Evolutionary conservation across 2,888 invertebrate genomes (phyloP).

Genomic region (Lamellibrachia columna): DNA sequence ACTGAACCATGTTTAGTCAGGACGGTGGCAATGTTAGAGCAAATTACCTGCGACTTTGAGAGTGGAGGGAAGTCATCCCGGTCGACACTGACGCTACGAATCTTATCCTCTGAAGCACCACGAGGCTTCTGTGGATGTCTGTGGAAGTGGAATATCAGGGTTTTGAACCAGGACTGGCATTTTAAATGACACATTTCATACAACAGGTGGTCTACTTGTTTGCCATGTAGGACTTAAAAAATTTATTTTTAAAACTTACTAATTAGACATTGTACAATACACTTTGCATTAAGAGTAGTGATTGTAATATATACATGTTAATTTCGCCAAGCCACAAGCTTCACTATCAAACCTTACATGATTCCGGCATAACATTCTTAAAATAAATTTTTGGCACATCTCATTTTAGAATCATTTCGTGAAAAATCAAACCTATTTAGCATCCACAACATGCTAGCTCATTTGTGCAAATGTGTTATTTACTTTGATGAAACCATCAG

Average conservation of each 20-base stretch:
- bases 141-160: not conserved
- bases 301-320: not conserved
- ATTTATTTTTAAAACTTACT: not conserved
- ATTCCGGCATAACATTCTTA: not conserved
- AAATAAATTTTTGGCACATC: not conserved
- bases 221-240: not conserved
- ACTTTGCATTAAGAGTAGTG: too few relatives aligned
- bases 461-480: too few relatives aligned
- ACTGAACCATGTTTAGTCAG: not conserved
- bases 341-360: not conserved
- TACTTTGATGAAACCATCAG: too few relatives aligned
- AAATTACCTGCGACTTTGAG: constrained; percentile 16
- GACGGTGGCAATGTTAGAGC: not conserved
- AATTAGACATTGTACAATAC: too few relatives aligned
- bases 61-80: not conserved
- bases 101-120: not conserved
- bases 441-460: too few relatives aligned
- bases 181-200: not conserved
- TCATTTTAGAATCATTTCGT: too few relatives aligned
- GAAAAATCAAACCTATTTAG: too few relatives aligned
- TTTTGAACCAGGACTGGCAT: not conserved
- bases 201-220: not conserved
- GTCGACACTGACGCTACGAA: not conserved
- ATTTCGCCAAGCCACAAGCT: not conserved
- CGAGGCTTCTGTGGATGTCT: not conserved